Percentiles rank a stretch among this genome's conserved stretches.
These are phyloP conservation scores for Aphidius gifuensis DNA, from an alignment of 1,140 invertebrate species.

Conservation along the genomic window DNA sequence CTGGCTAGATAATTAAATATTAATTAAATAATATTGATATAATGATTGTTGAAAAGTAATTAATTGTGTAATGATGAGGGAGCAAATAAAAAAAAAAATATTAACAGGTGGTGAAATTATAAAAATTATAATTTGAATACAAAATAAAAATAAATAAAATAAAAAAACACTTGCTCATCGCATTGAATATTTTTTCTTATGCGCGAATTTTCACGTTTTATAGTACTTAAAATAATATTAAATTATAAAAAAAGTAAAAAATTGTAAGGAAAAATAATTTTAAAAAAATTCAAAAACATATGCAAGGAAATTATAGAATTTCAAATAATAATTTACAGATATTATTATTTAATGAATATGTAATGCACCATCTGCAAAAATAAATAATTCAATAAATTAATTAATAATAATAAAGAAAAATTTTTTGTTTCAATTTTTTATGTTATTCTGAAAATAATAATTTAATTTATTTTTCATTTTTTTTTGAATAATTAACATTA, in stretches of 20 bases:
- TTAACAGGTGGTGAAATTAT: no score
- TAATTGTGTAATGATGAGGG: no score
- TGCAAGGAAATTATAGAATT: no score
- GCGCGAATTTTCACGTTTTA: slow-evolving; percentile 34
- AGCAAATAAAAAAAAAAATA: no score
- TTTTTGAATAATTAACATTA: no score
- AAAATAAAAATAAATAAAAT: no score
- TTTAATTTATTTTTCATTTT: no score
- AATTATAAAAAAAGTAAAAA: slow-evolving; percentile 8
- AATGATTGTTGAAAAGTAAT: neutral
- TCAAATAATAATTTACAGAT: slow-evolving; percentile 7
- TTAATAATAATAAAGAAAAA: no score
- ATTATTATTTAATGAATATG: slow-evolving; percentile 2
- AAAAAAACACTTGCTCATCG: slow-evolving; percentile 29
- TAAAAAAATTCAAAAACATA: neutral
- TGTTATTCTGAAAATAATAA: no score
- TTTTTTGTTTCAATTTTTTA: no score
- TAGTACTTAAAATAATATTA: slow-evolving; percentile 26
- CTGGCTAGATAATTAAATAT: slow-evolving; percentile 26
- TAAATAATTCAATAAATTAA: slow-evolving; percentile 4
- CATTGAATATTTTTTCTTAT: slow-evolving; percentile 29
- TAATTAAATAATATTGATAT: slow-evolving; percentile 11
- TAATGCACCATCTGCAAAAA: neutral
- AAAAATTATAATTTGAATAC: no score
- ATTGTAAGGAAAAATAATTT: slow-evolving; percentile 7